A percentile compares a stretch with the other conserved stretches of the same genome.
Conservation (phyloP, 2,113 vertebrate genomes). For the Zeus faber region DNA sequence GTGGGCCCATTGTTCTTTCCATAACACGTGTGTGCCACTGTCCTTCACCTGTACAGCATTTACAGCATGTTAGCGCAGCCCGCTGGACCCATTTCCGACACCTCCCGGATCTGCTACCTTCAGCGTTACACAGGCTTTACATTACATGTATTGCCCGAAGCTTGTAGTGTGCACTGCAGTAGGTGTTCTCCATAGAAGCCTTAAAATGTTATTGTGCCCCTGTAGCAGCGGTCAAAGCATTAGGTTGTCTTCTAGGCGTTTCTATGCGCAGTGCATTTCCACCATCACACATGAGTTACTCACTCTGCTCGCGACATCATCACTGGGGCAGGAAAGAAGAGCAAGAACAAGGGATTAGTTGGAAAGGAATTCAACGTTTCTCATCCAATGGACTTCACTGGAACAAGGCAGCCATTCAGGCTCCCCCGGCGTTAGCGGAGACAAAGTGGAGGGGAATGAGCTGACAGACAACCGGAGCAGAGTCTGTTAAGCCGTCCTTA, state of each 20-base stretch:
- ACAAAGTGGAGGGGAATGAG: too few relatives aligned
- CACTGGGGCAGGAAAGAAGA: conserved; percentile 53
- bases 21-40: background rate
- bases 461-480: too few relatives aligned
- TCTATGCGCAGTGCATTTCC: conserved; percentile 11
- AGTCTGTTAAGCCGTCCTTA: conserved; percentile 62
- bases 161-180: conserved; percentile 15
- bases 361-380: conserved; percentile 3
- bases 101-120: conserved; percentile 13
- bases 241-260: conserved; percentile 39
- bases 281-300: too few relatives aligned
- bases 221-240: conserved; percentile 41
- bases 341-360: background rate
- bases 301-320: conserved; percentile 51
- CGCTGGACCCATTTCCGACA: background rate
- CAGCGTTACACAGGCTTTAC: conserved; percentile 19
- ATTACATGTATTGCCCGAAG: conserved; percentile 23
- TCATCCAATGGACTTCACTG: background rate
- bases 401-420: background rate
- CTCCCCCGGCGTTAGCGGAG: too few relatives aligned
- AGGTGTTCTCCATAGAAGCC: conserved; percentile 16
- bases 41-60: background rate
- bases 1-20: too few relatives aligned
- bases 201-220: conserved; percentile 50
- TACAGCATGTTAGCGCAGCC: background rate